Conservation (phyloP, 2,797 vertebrate species). For the Parauchenoglanis ngamensis region DNA sequence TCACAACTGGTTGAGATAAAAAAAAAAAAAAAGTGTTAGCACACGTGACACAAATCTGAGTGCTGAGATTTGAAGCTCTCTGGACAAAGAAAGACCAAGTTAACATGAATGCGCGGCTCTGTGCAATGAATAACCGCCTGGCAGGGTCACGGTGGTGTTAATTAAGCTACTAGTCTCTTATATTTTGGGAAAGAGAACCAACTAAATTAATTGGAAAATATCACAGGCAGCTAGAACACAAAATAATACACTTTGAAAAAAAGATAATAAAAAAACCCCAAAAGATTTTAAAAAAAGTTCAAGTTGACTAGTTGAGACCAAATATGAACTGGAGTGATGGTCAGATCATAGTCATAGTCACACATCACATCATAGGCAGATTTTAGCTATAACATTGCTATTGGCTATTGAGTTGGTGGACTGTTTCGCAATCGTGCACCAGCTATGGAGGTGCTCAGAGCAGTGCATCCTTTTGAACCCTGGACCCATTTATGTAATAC, state of each 20-base stretch:
- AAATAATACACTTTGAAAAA: background rate
- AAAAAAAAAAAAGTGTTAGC: too few species aligned
- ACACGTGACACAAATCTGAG: background rate
- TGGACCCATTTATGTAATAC: background rate
- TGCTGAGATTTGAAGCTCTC: too few species aligned
- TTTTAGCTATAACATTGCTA: background rate
- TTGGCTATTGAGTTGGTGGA: background rate
- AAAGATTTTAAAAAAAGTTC: background rate
- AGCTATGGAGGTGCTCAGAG: background rate
- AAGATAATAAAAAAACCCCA: too few species aligned
- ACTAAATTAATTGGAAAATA: background rate
- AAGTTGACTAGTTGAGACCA: background rate
- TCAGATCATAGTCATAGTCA: too few species aligned
- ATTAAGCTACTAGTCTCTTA: background rate
- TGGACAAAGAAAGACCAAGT: too few species aligned
- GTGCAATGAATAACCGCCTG: background rate
- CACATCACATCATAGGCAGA: background rate
- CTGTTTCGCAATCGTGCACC: background rate
- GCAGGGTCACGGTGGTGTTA: background rate
- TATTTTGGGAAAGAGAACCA: background rate
- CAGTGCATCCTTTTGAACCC: background rate
- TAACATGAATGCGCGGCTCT: background rate
- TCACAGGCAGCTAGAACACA: background rate
- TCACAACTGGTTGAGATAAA: background rate
- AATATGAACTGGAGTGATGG: background rate